A percentile compares a stretch with the other conserved stretches of the same genome.
Evolutionary conservation across 2,797 vertebrate genomes (phyloP).

Genomic region (Eremophila alpestris): DNA sequence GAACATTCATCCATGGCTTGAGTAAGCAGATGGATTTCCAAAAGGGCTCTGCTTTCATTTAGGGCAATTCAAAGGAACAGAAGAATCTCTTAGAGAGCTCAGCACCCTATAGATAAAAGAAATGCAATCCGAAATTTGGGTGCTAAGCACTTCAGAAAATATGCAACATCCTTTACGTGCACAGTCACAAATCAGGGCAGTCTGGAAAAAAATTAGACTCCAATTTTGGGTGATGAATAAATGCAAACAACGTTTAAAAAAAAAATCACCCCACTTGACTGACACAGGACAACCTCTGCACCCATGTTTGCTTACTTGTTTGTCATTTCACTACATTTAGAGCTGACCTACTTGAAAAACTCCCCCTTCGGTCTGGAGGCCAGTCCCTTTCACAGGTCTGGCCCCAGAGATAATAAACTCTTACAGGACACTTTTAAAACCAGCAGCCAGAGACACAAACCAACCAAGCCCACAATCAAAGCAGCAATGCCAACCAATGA

Average conservation of each 20-base stretch:
- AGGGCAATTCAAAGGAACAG: slow-evolving; percentile 1
- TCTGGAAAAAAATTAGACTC: neutral
- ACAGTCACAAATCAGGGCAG: neutral
- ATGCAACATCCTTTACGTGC: neutral
- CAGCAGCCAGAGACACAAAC: slow-evolving; percentile 39
- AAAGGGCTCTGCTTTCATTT: slow-evolving; percentile 44
- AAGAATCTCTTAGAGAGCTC: neutral
- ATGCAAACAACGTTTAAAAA: neutral
- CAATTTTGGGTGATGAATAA: neutral
- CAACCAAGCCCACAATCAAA: slow-evolving; percentile 71
- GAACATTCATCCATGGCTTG: neutral
- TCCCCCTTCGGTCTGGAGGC: neutral
- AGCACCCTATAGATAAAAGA: neutral
- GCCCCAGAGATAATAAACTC: neutral
- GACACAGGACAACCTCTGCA: neutral
- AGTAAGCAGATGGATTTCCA: slow-evolving; percentile 51
- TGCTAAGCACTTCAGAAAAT: neutral
- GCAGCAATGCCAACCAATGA: slow-evolving; percentile 79
- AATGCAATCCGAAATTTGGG: neutral
- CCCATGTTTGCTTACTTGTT: neutral
- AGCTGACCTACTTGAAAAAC: neutral
- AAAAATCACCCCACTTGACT: neutral
- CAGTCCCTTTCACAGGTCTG: neutral
- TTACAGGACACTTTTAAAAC: neutral
- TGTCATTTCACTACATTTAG: neutral